Evolutionary conservation across 1,140 invertebrate species (phyloP).

Genomic region (Hycleus cichorii): DNA sequence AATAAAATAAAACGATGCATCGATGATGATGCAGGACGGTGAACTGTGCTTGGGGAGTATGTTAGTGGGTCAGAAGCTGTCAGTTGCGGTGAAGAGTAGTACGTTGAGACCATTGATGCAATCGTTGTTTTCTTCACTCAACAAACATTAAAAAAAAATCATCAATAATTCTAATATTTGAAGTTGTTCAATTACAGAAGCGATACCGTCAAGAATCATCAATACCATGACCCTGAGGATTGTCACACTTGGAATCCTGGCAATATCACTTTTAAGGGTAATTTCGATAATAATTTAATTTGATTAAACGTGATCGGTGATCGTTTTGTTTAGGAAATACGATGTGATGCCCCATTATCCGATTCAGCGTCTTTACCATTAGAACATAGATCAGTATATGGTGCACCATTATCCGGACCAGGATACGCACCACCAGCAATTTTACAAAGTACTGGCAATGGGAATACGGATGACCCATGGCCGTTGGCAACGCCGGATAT

Average conservation of each 20-base stretch:
- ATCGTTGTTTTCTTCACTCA: neutral
- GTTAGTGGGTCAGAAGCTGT: slow-evolving; percentile 39
- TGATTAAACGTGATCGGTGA: neutral
- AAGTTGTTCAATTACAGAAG: slow-evolving; percentile 30
- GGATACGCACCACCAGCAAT: slow-evolving; percentile 46
- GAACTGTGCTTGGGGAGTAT: slow-evolving; percentile 35
- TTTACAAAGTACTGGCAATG: slow-evolving; percentile 38
- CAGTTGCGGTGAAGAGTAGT: slow-evolving; percentile 25
- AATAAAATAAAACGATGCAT: slow-evolving; percentile 14
- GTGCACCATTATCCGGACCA: slow-evolving; percentile 56
- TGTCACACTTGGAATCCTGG: slow-evolving; percentile 24
- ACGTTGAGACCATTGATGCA: slow-evolving; percentile 3
- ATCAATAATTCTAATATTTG: slow-evolving; percentile 9
- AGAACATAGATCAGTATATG: slow-evolving; percentile 69
- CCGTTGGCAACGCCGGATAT: slow-evolving; percentile 75
- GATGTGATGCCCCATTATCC: slow-evolving; percentile 62
- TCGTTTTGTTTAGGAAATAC: slow-evolving; percentile 51
- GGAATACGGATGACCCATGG: slow-evolving; percentile 65
- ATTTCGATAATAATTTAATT: slow-evolving; percentile 9
- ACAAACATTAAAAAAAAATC: too few species aligned
- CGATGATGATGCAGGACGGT: slow-evolving; percentile 23
- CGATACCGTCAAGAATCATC: slow-evolving; percentile 22
- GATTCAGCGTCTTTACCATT: slow-evolving; percentile 71
- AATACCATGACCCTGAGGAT: slow-evolving; percentile 31
- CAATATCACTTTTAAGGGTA: slow-evolving; percentile 30